Evolutionary conservation across 2,888 invertebrate genomes (phyloP).

Genomic region (Octonoba sinensis): DNA sequence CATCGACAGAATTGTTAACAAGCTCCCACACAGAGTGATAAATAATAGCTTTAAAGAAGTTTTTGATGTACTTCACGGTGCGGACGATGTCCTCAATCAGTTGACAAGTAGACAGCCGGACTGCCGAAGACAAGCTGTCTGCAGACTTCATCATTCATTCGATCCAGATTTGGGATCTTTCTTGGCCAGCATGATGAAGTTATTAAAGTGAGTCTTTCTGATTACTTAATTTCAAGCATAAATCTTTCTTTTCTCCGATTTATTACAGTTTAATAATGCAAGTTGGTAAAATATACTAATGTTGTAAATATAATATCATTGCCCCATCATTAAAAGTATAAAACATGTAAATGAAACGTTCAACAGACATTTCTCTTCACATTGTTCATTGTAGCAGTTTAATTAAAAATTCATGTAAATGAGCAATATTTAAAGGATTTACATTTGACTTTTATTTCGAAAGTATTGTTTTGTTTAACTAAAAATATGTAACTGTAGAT

Average conservation of each 20-base stretch:
- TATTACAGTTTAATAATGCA: no score
- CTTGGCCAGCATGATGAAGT: conserved; percentile 38
- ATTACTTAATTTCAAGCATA: not conserved
- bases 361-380: no score
- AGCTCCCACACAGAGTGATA: conserved; percentile 16
- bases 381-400: no score
- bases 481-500: no score
- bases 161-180: conserved; percentile 41
- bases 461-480: no score
- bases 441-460: no score
- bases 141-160: conserved; percentile 38
- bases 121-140: conserved; percentile 52
- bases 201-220: conserved; percentile 37
- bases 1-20: not conserved
- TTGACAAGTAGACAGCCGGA: conserved; percentile 47
- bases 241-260: not conserved
- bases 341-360: no score
- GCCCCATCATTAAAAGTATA: no score
- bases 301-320: no score
- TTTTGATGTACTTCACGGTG: conserved; percentile 24
- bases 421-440: no score
- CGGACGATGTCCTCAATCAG: conserved; percentile 44
- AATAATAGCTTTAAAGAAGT: conserved; percentile 50
- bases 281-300: no score
- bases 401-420: no score